Percentiles rank a stretch among this genome's conserved stretches.
These are phyloP conservation scores for Delia radicum DNA, from an alignment of 1,140 invertebrate genomes.

Conservation along the genomic window DNA sequence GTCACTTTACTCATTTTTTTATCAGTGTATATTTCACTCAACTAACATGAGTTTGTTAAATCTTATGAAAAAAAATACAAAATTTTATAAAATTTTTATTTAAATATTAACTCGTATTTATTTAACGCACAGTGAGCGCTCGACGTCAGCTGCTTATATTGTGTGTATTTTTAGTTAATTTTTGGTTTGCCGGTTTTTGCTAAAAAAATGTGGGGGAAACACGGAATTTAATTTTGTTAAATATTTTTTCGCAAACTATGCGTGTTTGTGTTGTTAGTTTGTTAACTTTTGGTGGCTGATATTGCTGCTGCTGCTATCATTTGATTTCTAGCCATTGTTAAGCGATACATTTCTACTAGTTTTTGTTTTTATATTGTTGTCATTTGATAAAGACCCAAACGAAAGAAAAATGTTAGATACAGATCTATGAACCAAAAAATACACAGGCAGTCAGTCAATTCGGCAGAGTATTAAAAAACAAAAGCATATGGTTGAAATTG, in stretches of 20 bases:
- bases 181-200: neutral
- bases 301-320: neutral
- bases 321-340: neutral
- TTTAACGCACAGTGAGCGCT: neutral
- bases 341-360: neutral
- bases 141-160: neutral
- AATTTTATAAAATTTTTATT: neutral
- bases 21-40: neutral
- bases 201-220: neutral
- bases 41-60: too few relatives aligned
- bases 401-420: neutral
- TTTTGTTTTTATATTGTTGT: neutral
- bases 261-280: neutral
- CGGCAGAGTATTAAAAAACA: neutral
- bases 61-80: neutral
- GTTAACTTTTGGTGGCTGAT: neutral
- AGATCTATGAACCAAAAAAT: neutral
- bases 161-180: neutral
- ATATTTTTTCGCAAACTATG: neutral
- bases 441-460: neutral
- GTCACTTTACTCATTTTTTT: neutral
- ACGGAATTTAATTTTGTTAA: neutral
- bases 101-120: neutral
- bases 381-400: neutral
- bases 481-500: slow-evolving; percentile 11